Percentiles rank a stretch among this genome's conserved stretches.
Evolutionary conservation across 2,888 invertebrate species (phyloP).

Genomic region (Drosophila phalerata): DNA sequence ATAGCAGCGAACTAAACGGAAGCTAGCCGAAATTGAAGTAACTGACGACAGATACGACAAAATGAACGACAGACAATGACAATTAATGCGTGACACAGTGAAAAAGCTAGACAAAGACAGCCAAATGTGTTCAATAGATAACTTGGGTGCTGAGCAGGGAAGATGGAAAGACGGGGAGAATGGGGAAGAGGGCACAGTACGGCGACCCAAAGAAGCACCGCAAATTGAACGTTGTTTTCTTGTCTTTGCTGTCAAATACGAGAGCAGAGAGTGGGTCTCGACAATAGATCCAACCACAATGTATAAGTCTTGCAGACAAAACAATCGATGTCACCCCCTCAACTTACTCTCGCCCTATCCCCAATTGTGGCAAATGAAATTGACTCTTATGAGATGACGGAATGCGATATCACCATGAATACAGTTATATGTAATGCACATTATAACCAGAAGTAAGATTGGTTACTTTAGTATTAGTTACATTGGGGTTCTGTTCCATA

Average conservation of each 20-base stretch:
- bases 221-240: constrained; percentile 52
- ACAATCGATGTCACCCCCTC: constrained; percentile 33
- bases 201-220: constrained; percentile 36
- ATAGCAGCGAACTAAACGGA: constrained; percentile 49
- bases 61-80: constrained; percentile 48
- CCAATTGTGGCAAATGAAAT: constrained; percentile 45
- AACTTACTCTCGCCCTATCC: constrained; percentile 7
- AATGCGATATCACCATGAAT: constrained; percentile 51
- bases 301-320: constrained; percentile 44
- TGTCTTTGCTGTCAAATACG: constrained; percentile 17
- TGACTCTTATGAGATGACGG: constrained; percentile 40
- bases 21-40: constrained; percentile 47
- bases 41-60: constrained; percentile 57
- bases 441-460: constrained; percentile 1
- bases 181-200: not conserved
- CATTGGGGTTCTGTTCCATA: constrained; percentile 21
- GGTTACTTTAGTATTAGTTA: constrained; percentile 25
- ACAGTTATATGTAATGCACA: constrained; percentile 10
- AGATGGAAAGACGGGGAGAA: not conserved
- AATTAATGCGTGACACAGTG: constrained; percentile 65
- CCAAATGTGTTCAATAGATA: constrained; percentile 64
- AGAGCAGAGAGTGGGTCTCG: constrained; percentile 16
- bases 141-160: constrained; percentile 22
- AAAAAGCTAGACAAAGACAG: constrained; percentile 35
- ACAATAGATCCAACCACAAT: constrained; percentile 38